Evolutionary conservation across 2,797 vertebrate species (phyloP).

Genomic region (Gymnopithys bicolor): DNA sequence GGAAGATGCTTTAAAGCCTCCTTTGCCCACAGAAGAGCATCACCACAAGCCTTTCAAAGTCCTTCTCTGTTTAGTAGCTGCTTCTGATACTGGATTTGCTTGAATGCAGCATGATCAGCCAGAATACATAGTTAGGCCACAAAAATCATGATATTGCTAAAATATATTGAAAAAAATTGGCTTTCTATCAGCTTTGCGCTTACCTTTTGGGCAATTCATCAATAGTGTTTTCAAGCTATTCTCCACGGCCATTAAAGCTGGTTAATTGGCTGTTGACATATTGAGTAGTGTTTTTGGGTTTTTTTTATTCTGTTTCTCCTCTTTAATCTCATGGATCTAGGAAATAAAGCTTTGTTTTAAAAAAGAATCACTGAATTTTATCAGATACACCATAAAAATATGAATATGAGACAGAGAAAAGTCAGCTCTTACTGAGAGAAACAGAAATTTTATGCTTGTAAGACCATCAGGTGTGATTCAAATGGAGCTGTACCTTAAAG

Average conservation of each 20-base stretch:
- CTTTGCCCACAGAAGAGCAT: neutral
- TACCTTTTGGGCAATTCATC: neutral
- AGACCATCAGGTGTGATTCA: neutral
- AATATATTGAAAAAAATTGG: neutral
- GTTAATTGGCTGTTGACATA: neutral
- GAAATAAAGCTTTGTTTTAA: neutral
- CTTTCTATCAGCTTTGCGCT: neutral
- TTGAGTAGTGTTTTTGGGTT: neutral
- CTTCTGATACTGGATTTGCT: neutral
- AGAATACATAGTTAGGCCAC: neutral
- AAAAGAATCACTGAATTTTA: neutral
- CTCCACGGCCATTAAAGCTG: neutral
- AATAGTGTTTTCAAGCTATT: neutral
- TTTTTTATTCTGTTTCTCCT: neutral
- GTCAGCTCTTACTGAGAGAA: neutral
- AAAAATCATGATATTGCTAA: neutral
- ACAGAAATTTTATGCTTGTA: neutral
- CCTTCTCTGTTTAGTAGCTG: neutral
- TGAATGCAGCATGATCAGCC: neutral
- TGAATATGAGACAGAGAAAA: neutral
- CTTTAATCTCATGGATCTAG: neutral
- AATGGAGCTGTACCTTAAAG: neutral
- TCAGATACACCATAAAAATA: neutral
- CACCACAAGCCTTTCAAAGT: neutral
- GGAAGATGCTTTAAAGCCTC: neutral